Evolutionary conservation across 2,888 invertebrate species (phyloP).

Genomic region (Lordiphosa fenestrarum): DNA sequence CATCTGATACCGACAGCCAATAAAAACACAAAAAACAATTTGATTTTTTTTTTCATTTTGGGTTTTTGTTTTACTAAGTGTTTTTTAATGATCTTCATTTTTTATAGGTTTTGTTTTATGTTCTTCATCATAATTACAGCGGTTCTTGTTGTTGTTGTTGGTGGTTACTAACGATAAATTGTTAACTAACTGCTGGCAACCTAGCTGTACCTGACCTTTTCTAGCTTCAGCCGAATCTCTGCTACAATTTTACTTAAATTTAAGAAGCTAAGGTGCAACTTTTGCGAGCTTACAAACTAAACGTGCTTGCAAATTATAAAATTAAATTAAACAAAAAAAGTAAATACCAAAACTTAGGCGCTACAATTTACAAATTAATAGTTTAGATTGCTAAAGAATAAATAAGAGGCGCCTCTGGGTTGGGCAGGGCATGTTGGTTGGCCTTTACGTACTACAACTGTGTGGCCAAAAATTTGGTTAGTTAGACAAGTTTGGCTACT

Average conservation of each 20-base stretch:
- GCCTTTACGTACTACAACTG: background rate
- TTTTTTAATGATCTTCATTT: conserved; percentile 45
- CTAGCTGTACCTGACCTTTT: conserved; percentile 25
- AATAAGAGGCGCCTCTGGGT: conserved; percentile 45
- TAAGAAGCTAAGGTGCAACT: conserved; percentile 13
- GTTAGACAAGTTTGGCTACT: no score
- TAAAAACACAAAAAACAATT: conserved; percentile 60
- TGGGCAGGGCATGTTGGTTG: background rate
- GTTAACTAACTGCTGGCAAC: conserved; percentile 29
- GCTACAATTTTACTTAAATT: conserved; percentile 28
- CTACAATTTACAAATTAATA: conserved; percentile 37
- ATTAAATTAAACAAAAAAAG: conserved; percentile 30
- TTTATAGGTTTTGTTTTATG: conserved; percentile 34
- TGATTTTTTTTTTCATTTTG: conserved; percentile 36
- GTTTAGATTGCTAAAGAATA: conserved; percentile 60
- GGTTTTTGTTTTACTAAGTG: conserved; percentile 46
- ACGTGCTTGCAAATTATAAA: conserved; percentile 8
- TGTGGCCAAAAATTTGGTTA: no score
- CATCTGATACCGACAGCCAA: conserved; percentile 24
- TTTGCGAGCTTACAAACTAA: conserved; percentile 21
- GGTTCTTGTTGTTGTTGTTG: conserved; percentile 7
- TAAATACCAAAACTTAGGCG: conserved; percentile 37
- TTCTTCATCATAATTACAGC: conserved; percentile 45
- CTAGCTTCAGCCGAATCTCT: background rate
- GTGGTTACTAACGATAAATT: conserved; percentile 30